Evolutionary conservation across 1,140 invertebrate species (phyloP).

Genomic region (Ceratoteleas bidentatus): DNA sequence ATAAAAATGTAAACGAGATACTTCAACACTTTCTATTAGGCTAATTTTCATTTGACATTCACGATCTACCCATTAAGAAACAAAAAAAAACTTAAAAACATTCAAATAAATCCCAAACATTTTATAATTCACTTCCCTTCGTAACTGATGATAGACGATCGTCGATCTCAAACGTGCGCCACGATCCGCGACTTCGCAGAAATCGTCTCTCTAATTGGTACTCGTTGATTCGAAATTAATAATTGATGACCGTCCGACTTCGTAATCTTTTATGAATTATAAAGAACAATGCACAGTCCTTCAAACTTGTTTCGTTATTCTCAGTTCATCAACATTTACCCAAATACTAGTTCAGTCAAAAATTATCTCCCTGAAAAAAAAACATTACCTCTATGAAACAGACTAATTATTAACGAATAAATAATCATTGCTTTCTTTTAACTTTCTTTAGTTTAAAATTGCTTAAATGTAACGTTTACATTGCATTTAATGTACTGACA

Average conservation of each 20-base stretch:
- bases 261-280: conserved; percentile 23
- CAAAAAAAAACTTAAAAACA: background rate
- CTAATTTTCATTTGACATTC: too few relatives aligned
- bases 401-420: too few relatives aligned
- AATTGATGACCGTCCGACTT: conserved; percentile 40
- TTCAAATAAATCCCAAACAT: conserved; percentile 53
- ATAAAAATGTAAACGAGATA: too few relatives aligned
- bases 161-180: conserved; percentile 33
- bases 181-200: conserved; percentile 13
- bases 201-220: conserved; percentile 47
- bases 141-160: conserved; percentile 40
- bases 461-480: too few relatives aligned
- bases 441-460: too few relatives aligned
- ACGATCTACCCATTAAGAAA: conserved; percentile 7
- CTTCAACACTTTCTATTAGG: too few relatives aligned
- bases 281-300: conserved; percentile 11
- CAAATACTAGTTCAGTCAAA: too few relatives aligned
- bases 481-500: too few relatives aligned
- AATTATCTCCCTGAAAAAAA: too few relatives aligned
- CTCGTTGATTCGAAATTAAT: conserved; percentile 36
- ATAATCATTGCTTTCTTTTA: too few relatives aligned
- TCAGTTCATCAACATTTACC: too few relatives aligned
- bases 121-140: conserved; percentile 50
- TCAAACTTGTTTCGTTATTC: background rate
- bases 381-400: too few relatives aligned